Evolutionary conservation across 2,888 invertebrate species (phyloP), one percentile per base, ranked within the genome.

Genomic region (Silvanus unidentatus): DNA sequence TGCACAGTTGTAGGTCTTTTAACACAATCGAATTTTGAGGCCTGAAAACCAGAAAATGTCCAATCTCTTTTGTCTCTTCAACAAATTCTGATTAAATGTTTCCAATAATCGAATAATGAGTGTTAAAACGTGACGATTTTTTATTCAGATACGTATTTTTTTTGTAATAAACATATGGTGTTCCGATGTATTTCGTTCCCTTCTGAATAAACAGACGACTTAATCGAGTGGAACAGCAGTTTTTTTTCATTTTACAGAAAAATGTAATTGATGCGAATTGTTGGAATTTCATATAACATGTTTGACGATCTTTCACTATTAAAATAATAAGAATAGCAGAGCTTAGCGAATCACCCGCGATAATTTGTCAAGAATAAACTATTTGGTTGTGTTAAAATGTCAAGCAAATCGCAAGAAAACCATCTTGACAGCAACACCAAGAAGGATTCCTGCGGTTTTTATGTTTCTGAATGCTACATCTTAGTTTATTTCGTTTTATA

Each of bases 1-100:
- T 59, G 60, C 65, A 54, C 68, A 66, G 65, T 65, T 64, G 65
- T 65, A 62, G 55, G 55, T 49, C 57, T 59, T 51, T 58, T 58
- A 58, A 58, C 60, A 61, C 61, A 63, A 61, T 62, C 58, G 58
- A 58, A 60, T 57, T 62, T 59, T 54, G 54, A 62, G n/a, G 59
- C 60, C 59, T 58, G 60, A 52, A 53, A 54, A 52, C 55, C 55
- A 52, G 54, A 22, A 22, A 22, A 22, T 37, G 54, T 54, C 56
- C 58, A 50, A 53, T 55, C 4, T 48, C 59, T 57, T 61, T 58
- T 60, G 57, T 58, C 53, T 57, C 52, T 45, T 43, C 48, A 49
- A 22, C 3, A 12, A 32, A 8, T 5, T 32, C 12, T 37, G 16
- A 22, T 22, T 13, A 9, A 16, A 37, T 37, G 4, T 37, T 37